A percentile compares a stretch with the other conserved stretches of the same genome.
phyloP scores from a whole-genome alignment of 2,888 invertebrate species.

The Mamestra brassicae region DNA sequence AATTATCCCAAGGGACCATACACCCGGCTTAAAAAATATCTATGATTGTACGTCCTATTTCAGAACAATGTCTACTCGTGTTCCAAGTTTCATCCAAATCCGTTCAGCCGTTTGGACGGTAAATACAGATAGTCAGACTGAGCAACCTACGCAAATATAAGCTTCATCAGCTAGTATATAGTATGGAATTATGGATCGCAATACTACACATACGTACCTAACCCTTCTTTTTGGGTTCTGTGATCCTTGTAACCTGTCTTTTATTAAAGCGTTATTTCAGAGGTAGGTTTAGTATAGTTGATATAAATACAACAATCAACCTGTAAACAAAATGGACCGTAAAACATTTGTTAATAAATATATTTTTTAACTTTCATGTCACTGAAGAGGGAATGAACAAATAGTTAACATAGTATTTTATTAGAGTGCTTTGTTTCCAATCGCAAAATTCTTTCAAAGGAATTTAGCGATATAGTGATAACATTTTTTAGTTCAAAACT shows the following conservation, averaged over 20 bases:
- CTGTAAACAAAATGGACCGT: neutral
- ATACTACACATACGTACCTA: no score
- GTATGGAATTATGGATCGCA: no score
- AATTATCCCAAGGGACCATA: no score
- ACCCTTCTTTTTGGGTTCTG: neutral
- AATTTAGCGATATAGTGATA: neutral
- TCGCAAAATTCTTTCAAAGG: neutral
- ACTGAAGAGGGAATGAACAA: neutral
- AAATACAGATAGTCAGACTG: no score
- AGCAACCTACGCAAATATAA: no score
- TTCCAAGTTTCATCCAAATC: no score
- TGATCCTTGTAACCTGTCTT: neutral
- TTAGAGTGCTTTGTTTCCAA: no score
- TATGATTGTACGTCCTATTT: no score
- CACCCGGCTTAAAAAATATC: no score
- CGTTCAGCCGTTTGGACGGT: no score
- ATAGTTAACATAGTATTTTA: neutral
- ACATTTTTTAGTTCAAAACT: neutral
- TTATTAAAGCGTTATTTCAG: neutral
- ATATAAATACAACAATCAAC: neutral
- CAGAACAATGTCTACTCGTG: no score
- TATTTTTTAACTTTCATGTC: neutral
- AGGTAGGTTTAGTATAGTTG: neutral
- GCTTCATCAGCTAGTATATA: no score
- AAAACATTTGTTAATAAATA: conserved; percentile 4